Evolutionary conservation across 2,797 vertebrate genomes (phyloP).

Genomic region (Siniperca obscura): DNA sequence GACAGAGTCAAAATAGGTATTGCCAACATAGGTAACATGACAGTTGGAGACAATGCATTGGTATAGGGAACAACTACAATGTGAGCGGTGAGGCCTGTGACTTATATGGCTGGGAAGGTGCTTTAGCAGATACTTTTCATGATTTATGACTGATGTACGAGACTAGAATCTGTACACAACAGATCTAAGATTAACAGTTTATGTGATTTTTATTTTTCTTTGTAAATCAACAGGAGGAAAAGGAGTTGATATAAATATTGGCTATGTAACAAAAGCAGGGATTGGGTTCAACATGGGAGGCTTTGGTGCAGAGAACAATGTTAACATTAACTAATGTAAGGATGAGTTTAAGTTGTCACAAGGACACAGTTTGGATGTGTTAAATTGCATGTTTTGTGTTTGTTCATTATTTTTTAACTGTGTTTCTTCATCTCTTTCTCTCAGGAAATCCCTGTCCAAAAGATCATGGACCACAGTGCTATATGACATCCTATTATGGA

Average conservation of each 20-base stretch:
- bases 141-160: background rate
- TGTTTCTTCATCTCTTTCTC: background rate
- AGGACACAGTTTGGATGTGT: background rate
- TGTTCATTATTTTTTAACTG: background rate
- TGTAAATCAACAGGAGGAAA: conserved; percentile 22
- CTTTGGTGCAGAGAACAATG: background rate
- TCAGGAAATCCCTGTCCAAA: background rate
- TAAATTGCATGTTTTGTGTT: background rate
- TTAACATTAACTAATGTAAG: conserved; percentile 17
- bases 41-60: background rate
- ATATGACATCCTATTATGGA: background rate
- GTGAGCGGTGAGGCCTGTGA: background rate
- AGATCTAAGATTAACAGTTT: background rate
- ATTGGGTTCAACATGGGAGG: background rate
- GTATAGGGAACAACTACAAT: conserved; percentile 8
- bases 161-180: background rate
- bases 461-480: background rate
- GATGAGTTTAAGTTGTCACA: background rate
- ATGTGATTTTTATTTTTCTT: background rate
- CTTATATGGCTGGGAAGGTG: background rate
- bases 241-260: conserved; percentile 13
- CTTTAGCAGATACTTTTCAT: background rate
- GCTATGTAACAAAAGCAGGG: background rate
- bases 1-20: background rate
- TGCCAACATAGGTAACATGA: background rate